Evolutionary conservation across 1,140 invertebrate species (phyloP).

Genomic region (Cyphomyrmex costatus): DNA sequence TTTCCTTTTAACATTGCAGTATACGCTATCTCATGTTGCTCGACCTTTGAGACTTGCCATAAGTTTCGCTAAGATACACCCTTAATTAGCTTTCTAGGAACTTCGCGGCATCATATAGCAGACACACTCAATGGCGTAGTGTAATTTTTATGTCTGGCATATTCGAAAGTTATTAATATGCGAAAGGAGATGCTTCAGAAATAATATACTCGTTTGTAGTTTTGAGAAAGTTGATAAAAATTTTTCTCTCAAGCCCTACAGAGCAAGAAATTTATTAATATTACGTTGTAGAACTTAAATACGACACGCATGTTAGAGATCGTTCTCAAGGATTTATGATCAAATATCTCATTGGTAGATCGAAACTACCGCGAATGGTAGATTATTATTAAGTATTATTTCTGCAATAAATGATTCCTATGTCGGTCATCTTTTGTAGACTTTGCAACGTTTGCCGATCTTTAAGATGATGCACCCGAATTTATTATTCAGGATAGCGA

Average conservation of each 20-base stretch:
- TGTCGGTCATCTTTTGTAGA: neutral
- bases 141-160: neutral
- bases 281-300: neutral
- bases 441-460: neutral
- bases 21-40: neutral
- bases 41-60: conserved; percentile 36
- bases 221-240: neutral
- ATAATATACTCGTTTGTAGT: neutral
- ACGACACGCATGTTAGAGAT: neutral
- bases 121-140: neutral
- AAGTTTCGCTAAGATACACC: conserved; percentile 41
- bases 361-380: neutral
- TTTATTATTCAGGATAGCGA: neutral
- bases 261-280: neutral
- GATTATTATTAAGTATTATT: neutral
- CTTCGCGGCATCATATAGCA: conserved; percentile 33
- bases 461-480: neutral
- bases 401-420: neutral
- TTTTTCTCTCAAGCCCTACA: too few species aligned
- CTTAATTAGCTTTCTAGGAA: neutral
- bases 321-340: neutral
- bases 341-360: neutral
- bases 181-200: neutral
- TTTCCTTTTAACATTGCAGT: conserved; percentile 42
- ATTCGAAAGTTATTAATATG: conserved; percentile 10